phyloP scores from a whole-genome alignment of 2,888 invertebrate species.

The Galerucella pusilla region DNA sequence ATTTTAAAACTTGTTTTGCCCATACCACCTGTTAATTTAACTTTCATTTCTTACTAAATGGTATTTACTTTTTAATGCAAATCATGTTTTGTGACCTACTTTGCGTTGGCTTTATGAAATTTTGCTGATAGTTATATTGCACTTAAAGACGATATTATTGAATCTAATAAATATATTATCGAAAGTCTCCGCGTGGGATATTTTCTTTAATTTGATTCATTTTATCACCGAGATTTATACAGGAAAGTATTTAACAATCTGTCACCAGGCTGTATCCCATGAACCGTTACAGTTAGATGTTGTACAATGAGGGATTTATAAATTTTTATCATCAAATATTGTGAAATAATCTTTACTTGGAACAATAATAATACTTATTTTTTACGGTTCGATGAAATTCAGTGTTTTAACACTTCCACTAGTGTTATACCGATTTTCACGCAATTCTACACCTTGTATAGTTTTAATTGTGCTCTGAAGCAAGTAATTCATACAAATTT shows the following conservation, averaged over 20 bases:
- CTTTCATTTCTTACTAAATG: conserved; percentile 47
- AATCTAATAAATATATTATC: neutral
- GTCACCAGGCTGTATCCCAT: too few relatives aligned
- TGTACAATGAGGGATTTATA: too few relatives aligned
- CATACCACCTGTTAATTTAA: conserved; percentile 46
- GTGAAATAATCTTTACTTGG: too few relatives aligned
- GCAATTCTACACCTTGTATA: neutral
- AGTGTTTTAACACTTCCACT: neutral
- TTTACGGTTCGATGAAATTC: neutral
- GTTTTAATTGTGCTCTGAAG: conserved; percentile 10
- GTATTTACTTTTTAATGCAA: conserved; percentile 52
- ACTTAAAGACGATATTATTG: neutral
- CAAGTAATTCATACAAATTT: conserved; percentile 14
- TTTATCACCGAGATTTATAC: too few relatives aligned
- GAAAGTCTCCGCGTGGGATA: neutral
- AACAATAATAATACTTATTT: neutral
- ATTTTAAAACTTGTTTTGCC: conserved; percentile 42
- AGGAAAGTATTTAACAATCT: too few relatives aligned
- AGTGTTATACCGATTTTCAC: neutral
- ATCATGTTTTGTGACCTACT: conserved; percentile 50
- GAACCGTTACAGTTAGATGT: too few relatives aligned
- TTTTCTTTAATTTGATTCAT: neutral
- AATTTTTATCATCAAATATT: too few relatives aligned
- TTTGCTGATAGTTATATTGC: conserved; percentile 31
- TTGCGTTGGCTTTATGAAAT: conserved; percentile 32